Base-by-base conservation (phyloP, 2,888 invertebrate species). In the Thera britannica region DNA sequence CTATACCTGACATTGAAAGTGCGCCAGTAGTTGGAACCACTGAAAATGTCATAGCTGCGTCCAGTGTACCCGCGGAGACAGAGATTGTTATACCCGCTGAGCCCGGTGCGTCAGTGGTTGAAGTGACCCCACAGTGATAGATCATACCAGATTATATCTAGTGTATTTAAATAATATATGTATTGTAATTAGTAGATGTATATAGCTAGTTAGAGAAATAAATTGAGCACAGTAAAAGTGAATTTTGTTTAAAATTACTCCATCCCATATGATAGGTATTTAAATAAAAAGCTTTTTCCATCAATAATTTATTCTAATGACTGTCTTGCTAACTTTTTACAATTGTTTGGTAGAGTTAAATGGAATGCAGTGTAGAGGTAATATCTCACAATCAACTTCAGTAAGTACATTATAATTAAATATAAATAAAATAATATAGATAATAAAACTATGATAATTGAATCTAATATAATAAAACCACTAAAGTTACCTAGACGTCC, bases 301-400 rank as follows among this genome's bases (percentile, higher is more conserved):
- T 62, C 52, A 61, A 67, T 69, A 67, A 57, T 72, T 75, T 70
- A 72, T 72, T 81, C 89, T 92, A 92, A 87, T 92, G 91, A 92
- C 90, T 91, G 83, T 85, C 86, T 80, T 80, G 87, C 77, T 81
- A 82, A 81, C 74, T 87, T 88, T 83, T 82, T 86, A 88, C 88
- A 90, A 83, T 81, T 84, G 87, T 92, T 93, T 93, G 93, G 92
- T 91, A 87, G 90, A 82, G 85, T 80, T 79, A 85, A 84, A 79
- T 86, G 92, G 93, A 93, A 93, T 93, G 93, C 83, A 86, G 80
- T 84, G 81, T 79, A 88, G 92, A 92, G 92, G 92, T 92, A 91
- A 82, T 87, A 82, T 86, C 84, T 85, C 83, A 85, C 79, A 84
- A 82, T 83, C 75, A 74, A 80, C 78, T 77, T 77, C 79, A 80